Evolutionary conservation across 2,113 vertebrate species (phyloP), one percentile per base, ranked within the genome.

Genomic region (Chaenocephalus aceratus): DNA sequence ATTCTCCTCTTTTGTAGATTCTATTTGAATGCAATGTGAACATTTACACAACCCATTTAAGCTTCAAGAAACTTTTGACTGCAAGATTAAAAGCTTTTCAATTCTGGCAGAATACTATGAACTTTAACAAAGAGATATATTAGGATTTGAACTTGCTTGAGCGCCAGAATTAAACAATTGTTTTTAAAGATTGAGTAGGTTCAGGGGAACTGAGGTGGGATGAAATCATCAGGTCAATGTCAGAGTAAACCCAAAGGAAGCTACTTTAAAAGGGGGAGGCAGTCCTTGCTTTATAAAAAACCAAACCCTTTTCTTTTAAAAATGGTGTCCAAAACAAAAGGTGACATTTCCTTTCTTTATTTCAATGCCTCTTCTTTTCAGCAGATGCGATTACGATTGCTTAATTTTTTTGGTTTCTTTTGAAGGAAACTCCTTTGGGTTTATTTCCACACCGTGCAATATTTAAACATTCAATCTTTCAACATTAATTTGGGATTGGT

Each of bases 381-480:
- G 67, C 77, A 83, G 72, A 83, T 86, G 82, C 60, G 70, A 78
- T 59, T 23, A 82, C 73, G 86, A 51, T 77, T 0, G 12, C 16
- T 69, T 77, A 26, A 63, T 75, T 85, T 84, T 84, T 84, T 58
- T 57, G 41, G 10, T 70, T 60, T 72, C 54, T 46, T 72, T 75
- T 68, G 51, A 84, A 61, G n/a, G 66, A 75, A 83, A 72, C 63
- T 89, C 78, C 78, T 89, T 71, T 83, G 88, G 86, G 82, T 88
- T 92, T 81, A 74, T 88, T 91, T 92, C 74, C 75, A 75, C 66
- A 75, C 46, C 70, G 61, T 83, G 71, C 60, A 82, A 87, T 87
- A 88, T 92, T 89, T 91, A 89, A 90, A 77, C 84, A 87, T 89
- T 92, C 86, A 91, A 75, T 91, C 93, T 88, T 89, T 92, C 89